Base-by-base conservation (phyloP, 53 echinoderm and acorn worm genomes). In the Henricia sp. region DNA sequence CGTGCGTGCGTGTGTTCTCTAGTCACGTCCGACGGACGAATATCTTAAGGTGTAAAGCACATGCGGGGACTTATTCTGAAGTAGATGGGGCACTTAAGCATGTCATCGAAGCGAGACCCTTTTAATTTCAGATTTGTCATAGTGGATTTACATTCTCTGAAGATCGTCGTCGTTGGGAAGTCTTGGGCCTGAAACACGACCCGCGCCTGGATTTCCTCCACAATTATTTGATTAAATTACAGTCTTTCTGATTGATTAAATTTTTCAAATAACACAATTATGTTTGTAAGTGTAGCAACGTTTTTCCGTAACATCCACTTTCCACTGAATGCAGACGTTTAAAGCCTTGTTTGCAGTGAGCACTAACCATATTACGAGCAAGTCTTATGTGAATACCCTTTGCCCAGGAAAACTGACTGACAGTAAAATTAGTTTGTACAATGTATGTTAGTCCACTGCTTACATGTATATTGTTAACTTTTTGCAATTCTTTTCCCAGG, bases 31-130 rank as follows among this genome's bases (percentile, higher is more conserved):
- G 39, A 36, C 67, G 38, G 38, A 39, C 67, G 67, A 19, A 80
- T 80, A 62, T 63, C 64, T 63, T 64, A 80, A 64, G 80, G 80
- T 80, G 80, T 63, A 27, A 50, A 80, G 42, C 17, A 26, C 59
- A 58, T 40, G 28, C 40, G 40, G 25, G 41, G 43, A n/a, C 50
- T 64, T 13, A 29, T 64, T 36, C 33, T 63, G 26, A 30, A 80
- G 80, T 42, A 64, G 80, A 46, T 64, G 21, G n/a, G 80, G 46
- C 25, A 80, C 80, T 80, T 80, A 80, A 80, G 80, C 80, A 44
- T 80, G 80, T 64, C 80, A 80, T 80, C 80, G 32, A 50, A 80
- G 57, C 80, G 43, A 62, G 80, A 80, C 80, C 80, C 80, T 80
- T 60, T 63, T 80, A 28, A 80, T 80, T 63, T 80, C 64, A 76